A percentile compares a stretch with the other conserved stretches of the same genome.
Conservation (phyloP, 2,113 vertebrate species). For the Mus spicilegus region DNA sequence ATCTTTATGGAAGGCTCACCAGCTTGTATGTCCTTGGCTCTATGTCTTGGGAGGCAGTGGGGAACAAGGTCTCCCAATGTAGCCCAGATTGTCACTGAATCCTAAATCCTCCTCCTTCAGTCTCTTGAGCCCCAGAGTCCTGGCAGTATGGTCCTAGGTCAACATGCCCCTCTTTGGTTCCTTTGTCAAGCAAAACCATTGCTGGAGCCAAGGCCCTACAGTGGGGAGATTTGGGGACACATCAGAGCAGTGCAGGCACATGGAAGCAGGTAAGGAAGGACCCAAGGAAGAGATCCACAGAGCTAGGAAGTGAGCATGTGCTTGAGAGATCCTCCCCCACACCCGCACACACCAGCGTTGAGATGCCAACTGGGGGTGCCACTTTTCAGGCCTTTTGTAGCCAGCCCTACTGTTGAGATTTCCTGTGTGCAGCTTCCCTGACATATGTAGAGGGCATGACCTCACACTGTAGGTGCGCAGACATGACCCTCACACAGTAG, state of each 20-base stretch:
- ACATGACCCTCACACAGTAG: neutral
- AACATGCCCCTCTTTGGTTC: neutral
- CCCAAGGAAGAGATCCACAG: neutral
- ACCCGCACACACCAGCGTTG: too few relatives aligned
- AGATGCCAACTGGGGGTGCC: too few relatives aligned
- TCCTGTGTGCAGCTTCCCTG: too few relatives aligned
- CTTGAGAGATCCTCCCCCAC: neutral
- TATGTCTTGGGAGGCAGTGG: neutral
- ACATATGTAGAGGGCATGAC: neutral
- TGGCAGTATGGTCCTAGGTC: neutral
- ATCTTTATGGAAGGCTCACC: rapidly evolving
- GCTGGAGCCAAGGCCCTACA: neutral
- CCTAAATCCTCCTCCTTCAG: neutral
- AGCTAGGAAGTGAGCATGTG: rapidly evolving
- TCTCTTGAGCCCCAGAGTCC: neutral
- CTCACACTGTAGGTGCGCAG: neutral
- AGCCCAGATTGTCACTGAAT: neutral
- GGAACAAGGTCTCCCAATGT: neutral
- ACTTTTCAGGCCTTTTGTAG: neutral
- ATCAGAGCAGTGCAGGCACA: neutral
- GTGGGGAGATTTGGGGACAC: too few relatives aligned
- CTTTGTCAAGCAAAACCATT: neutral
- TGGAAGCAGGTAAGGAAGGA: rapidly evolving
- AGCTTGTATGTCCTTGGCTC: neutral
- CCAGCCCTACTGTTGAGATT: neutral